Evolutionary conservation across 2,113 vertebrate species (phyloP).

Genomic region (Urocitellus parryii): DNA sequence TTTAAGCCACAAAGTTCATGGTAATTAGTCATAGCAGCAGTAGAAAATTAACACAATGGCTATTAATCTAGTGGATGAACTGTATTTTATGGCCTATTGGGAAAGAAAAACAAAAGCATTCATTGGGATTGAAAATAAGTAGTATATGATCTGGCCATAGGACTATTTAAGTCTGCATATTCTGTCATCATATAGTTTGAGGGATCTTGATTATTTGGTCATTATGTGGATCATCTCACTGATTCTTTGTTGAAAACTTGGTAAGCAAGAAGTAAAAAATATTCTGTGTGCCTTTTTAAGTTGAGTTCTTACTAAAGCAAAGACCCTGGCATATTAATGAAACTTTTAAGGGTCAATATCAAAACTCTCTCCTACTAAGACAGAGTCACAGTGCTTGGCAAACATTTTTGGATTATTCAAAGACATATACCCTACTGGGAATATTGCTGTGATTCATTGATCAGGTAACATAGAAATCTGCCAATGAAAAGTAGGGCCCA

Average conservation of each 20-base stretch:
- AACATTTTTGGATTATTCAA: background rate
- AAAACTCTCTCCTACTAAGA: background rate
- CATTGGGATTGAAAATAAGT: background rate
- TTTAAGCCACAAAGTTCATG: background rate
- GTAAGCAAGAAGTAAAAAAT: background rate
- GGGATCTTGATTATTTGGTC: background rate
- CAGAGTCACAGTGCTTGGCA: background rate
- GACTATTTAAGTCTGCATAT: background rate
- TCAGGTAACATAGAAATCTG: background rate
- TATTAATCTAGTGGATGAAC: conserved; percentile 39
- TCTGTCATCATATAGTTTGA: background rate
- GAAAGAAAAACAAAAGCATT: conserved; percentile 39
- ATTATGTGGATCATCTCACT: background rate
- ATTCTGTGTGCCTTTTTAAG: background rate
- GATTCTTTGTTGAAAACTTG: background rate
- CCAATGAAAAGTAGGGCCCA: background rate
- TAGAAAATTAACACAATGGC: background rate
- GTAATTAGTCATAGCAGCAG: conserved; percentile 7
- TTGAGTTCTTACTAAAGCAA: background rate
- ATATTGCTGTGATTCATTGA: background rate
- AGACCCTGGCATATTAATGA: background rate
- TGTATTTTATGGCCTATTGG: conserved; percentile 52
- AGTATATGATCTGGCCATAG: background rate
- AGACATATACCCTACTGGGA: background rate
- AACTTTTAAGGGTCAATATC: background rate